Base-by-base conservation (phyloP, 2,888 invertebrate species). In the Lithophane semibrunnea region DNA sequence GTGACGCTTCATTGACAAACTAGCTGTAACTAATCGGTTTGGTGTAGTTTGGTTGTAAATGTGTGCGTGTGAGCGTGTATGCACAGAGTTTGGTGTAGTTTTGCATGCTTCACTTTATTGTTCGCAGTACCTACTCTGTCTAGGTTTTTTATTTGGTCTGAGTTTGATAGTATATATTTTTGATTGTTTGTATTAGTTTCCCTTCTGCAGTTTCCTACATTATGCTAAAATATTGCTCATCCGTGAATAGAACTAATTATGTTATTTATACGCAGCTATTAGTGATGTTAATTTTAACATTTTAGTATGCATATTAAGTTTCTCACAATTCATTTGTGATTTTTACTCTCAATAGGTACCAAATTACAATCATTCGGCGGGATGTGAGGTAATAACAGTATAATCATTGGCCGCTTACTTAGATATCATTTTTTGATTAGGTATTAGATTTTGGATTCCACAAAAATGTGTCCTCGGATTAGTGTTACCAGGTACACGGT, bases 221-320 rank as follows among this genome's bases (percentile, higher is more conserved):
- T 8, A 24, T 29, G 13, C 0, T 12, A 54, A 52, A 64, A 73
- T 64, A 24, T 24, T 37, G 29, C 54, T 81, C 77, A 73, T 49
- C 77, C 77, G 71, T 85, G 82, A 81, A 80, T 63, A 81, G 82
- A 85, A 79, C 83, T 79, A 85, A 82, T 82, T 80, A 73, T 73
- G 66, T 65, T 86, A 83, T 75, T 73, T 80, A 77, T 77, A 66
- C n/a, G 18, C 44, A 8, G 56, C 73, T 74, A 82, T 76, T 82
- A 76, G 44, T 67, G 76, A 52, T n/a, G 61, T 66, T 72, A 77
- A 68, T 77, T 77, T 81, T 29, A 64, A 16, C 0, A 47, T 71
- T 75, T 61, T 21, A 49, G 37, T 60, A 49, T 37, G 37, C 16
- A 56, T 58, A 24, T 67, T 63, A 52, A 24, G 58, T 65, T 72